Evolutionary conservation across 2,797 vertebrate species (phyloP), one percentile per base, ranked within the genome.

Genomic region (Leuciscus waleckii): DNA sequence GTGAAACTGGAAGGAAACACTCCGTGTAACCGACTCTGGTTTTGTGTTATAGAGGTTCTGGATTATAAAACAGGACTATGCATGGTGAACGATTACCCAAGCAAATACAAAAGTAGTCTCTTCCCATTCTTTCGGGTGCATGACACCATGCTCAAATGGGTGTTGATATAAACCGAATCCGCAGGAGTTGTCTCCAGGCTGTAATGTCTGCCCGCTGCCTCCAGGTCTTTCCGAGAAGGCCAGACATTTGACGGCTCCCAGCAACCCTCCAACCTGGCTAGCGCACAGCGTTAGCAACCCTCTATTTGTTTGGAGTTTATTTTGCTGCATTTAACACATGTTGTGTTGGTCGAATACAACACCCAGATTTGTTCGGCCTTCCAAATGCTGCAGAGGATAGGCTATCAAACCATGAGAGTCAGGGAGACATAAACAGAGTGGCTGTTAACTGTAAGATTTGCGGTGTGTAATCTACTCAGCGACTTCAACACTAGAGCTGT

Each of bases 301-400:
- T 21, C 61, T 78, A 85, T 86, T 85, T 91, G 86, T 90, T 91
- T 89, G 65, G 86, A 83, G 87, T 90, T 91, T 91, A 86, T 90
- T 85, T 87, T 85, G 54, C 39, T 39, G 71, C 83, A 71, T 82
- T 83, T 85, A 46, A 26, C 9, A 26, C 61, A 63, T 54, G 21
- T 61, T 54, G 74, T 16, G 23, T 75, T 51, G 49, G 77, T 86
- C 49, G 63, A 73, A 67, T 87, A 58, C 58, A 70, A 81, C 71
- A 67, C 70, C 73, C 54, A 56, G 49, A 81, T 73, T 74, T 23
- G 63, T 49, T 39, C 16, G 46, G 16, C 69, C 39, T 82, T 68
- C 61, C 65, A n/a, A 68, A 56, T 23, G 1, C 19, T 2, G 43
- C 17, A 26, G 39, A 41, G 29, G 41, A 32, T 32, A 67, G 46